These are phyloP conservation scores for Notothenia coriiceps DNA, from an alignment of 2,113 vertebrate species.

Conservation along the genomic window DNA sequence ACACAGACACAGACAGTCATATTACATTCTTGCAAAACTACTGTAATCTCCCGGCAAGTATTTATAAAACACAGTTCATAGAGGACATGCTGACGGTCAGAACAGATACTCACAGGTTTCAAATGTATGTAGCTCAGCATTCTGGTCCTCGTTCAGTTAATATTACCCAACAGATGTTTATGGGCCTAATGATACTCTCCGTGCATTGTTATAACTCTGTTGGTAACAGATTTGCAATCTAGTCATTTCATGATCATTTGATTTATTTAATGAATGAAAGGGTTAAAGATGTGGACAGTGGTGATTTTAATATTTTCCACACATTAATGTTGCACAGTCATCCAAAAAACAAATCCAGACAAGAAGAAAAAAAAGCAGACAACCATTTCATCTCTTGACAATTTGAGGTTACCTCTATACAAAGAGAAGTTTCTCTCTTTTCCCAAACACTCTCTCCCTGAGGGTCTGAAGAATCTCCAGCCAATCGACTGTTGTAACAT, in stretches of 20 bases:
- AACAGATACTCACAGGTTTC: constrained; percentile 62
- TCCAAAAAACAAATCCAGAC: constrained; percentile 57
- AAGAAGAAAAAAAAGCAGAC: constrained; percentile 55
- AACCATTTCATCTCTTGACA: constrained; percentile 74
- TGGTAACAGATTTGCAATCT: constrained; percentile 64
- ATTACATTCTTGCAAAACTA: constrained; percentile 17
- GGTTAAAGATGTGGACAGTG: constrained; percentile 71
- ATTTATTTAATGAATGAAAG: constrained; percentile 84
- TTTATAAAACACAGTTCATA: constrained; percentile 14
- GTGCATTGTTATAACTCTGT: constrained; percentile 15
- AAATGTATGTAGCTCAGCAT: constrained; percentile 16
- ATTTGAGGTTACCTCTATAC: constrained; percentile 31
- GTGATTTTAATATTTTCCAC: constrained; percentile 59
- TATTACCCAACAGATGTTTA: constrained; percentile 28
- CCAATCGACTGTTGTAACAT: constrained; percentile 46
- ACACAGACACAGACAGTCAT: too few relatives aligned
- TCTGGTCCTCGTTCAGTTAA: constrained; percentile 47
- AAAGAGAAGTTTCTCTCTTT: constrained; percentile 84
- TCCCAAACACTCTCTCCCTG: constrained; percentile 74
- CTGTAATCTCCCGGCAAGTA: background rate
- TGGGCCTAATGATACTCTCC: constrained; percentile 13
- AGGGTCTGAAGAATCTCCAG: constrained; percentile 44
- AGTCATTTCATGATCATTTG: constrained; percentile 71
- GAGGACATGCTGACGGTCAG: constrained; percentile 29
- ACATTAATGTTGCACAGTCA: constrained; percentile 69